A percentile compares a stretch with the other conserved stretches of the same genome.
phyloP scores from a whole-genome alignment of 2,797 vertebrate species.

The Hyperoplus immaculatus region DNA sequence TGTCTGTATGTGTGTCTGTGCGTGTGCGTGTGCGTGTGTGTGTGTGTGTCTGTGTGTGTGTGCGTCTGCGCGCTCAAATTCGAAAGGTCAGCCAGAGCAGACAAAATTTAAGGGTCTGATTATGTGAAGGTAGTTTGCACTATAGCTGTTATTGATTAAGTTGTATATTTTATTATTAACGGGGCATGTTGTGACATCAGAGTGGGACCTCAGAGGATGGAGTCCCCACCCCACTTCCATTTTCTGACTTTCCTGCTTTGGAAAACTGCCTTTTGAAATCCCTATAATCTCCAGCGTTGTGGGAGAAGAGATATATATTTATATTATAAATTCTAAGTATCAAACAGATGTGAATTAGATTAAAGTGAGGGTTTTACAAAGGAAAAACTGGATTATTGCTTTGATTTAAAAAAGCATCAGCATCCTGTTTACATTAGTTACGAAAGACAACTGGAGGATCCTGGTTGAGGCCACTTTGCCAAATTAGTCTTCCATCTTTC shows the following conservation, averaged over 20 bases:
- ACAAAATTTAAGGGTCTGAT: constrained; percentile 15
- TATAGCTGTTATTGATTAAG: not conserved
- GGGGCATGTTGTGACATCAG: too few species aligned
- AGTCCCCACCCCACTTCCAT: too few species aligned
- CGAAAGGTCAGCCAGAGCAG: constrained; percentile 22
- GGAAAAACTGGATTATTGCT: not conserved
- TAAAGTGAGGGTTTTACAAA: not conserved
- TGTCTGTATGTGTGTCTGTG: constrained; percentile 33
- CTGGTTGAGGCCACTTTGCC: not conserved
- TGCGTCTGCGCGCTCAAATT: too few species aligned
- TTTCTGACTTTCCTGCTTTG: not conserved
- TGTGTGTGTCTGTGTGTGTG: constrained; percentile 23
- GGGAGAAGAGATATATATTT: not conserved
- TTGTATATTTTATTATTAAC: too few species aligned
- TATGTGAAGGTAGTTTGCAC: not conserved
- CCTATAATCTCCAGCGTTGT: not conserved
- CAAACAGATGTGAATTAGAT: not conserved
- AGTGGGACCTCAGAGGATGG: too few species aligned
- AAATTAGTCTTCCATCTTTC: not conserved
- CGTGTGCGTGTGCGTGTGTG: not conserved
- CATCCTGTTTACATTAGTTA: not conserved
- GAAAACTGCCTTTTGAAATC: not conserved
- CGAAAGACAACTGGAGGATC: not conserved
- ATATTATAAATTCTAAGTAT: not conserved
- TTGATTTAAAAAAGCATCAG: not conserved